Conservation (phyloP, 2,797 vertebrate species). For the Thamnophis elegans region DNA sequence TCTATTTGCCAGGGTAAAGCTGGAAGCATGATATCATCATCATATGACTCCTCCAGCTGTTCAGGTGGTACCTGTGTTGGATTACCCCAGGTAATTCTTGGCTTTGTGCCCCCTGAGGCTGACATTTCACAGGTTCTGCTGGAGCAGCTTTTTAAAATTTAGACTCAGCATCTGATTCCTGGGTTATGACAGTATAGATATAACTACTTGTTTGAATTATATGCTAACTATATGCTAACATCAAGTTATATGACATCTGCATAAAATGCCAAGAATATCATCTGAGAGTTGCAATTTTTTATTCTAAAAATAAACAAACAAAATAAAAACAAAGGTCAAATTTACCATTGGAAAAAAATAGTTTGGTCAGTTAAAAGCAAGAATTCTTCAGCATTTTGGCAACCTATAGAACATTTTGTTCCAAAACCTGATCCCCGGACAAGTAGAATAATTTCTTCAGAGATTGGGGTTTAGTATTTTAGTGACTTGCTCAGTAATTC, state of each 20-base stretch:
- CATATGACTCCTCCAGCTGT: background rate
- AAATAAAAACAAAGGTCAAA: background rate
- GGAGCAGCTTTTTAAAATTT: background rate
- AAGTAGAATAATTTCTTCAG: background rate
- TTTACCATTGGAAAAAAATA: background rate
- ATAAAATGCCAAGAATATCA: background rate
- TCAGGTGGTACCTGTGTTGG: background rate
- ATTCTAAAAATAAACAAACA: background rate
- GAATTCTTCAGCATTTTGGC: background rate
- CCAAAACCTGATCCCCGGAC: background rate
- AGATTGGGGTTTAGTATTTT: background rate
- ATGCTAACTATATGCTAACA: background rate
- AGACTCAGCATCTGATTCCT: background rate
- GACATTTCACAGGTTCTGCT: background rate
- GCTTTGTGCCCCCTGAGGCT: background rate
- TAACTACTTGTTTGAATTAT: background rate
- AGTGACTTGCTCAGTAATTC: background rate
- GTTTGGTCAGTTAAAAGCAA: background rate
- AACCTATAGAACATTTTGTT: background rate
- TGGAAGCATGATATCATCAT: background rate
- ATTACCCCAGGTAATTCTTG: background rate
- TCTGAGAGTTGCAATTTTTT: background rate
- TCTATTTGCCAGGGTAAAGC: background rate
- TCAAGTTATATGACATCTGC: background rate
- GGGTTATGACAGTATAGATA: background rate